Conservation (phyloP, 2,888 invertebrate genomes). For the Acanthosoma haemorrhoidale region DNA sequence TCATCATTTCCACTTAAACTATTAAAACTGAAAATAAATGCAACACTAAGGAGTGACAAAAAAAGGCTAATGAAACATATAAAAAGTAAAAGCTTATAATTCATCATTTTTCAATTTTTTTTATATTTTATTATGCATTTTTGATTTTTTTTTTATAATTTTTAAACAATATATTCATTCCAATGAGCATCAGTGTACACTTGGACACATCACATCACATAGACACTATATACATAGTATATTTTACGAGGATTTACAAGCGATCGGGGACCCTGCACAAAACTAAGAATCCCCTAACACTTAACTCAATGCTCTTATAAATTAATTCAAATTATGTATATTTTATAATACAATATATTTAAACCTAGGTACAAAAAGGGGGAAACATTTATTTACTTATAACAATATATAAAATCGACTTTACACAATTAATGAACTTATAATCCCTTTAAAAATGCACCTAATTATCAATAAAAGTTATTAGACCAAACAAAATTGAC, state of each 20-base stretch:
- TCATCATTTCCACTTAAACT: too few relatives aligned
- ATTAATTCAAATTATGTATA: background rate
- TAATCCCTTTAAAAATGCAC: constrained; percentile 17
- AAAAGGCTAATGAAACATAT: constrained; percentile 14
- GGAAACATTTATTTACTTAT: constrained; percentile 2
- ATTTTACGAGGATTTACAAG: constrained; percentile 12
- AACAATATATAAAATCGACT: constrained; percentile 25
- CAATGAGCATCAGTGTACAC: constrained; percentile 25
- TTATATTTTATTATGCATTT: background rate
- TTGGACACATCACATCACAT: constrained; percentile 22
- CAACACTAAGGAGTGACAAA: background rate
- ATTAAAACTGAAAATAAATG: background rate
- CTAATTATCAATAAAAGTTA: constrained; percentile 6
- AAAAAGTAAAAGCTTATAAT: constrained; percentile 15
- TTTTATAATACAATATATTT: constrained; percentile 11
- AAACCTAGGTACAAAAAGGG: constrained; percentile 20
- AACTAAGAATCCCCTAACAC: constrained; percentile 9
- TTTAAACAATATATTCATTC: constrained; percentile 11
- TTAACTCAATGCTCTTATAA: background rate
- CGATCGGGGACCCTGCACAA: background rate
- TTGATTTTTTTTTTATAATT: background rate
- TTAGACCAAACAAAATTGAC: background rate
- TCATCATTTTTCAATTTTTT: constrained; percentile 7
- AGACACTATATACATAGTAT: constrained; percentile 23
- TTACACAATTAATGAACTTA: background rate